Conservation (phyloP, 2,113 vertebrate genomes). For the Varanus salvator region DNA sequence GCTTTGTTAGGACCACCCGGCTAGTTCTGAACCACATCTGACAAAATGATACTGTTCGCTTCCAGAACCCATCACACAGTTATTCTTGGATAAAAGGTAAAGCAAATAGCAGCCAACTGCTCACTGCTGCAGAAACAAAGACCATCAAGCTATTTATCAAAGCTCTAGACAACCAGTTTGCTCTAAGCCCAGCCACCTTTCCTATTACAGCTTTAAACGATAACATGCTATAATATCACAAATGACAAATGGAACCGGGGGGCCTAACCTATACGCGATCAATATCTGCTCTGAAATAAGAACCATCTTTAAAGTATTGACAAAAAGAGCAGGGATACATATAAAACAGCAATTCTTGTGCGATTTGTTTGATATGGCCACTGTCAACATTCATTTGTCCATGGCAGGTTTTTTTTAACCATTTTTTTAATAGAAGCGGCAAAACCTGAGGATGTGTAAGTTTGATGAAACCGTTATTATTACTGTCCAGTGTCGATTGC, state of each 20-base stretch:
- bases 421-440: conserved; percentile 27
- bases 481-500: conserved; percentile 58
- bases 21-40: conserved; percentile 84
- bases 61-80: conserved; percentile 91
- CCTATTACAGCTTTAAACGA: conserved; percentile 93
- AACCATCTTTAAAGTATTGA: conserved; percentile 92
- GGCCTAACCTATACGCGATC: conserved; percentile 92
- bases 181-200: conserved; percentile 86
- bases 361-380: conserved; percentile 67
- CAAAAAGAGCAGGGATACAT: conserved; percentile 76
- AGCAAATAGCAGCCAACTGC: conserved; percentile 95
- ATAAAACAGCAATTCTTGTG: conserved; percentile 66
- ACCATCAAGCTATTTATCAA: conserved; percentile 94
- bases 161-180: conserved; percentile 86
- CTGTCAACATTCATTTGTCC: conserved; percentile 68
- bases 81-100: conserved; percentile 97
- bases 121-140: conserved; percentile 91
- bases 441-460: conserved; percentile 60
- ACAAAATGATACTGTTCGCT: conserved; percentile 87
- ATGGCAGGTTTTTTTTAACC: conserved; percentile 50
- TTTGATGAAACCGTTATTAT: conserved; percentile 66
- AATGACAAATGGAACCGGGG: conserved; percentile 98
- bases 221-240: conserved; percentile 96
- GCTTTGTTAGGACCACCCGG: conserved; percentile 89
- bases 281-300: conserved; percentile 91